Evolutionary conservation across 2,797 vertebrate species (phyloP).

Genomic region (Sternarchorhynchus goeldii): DNA sequence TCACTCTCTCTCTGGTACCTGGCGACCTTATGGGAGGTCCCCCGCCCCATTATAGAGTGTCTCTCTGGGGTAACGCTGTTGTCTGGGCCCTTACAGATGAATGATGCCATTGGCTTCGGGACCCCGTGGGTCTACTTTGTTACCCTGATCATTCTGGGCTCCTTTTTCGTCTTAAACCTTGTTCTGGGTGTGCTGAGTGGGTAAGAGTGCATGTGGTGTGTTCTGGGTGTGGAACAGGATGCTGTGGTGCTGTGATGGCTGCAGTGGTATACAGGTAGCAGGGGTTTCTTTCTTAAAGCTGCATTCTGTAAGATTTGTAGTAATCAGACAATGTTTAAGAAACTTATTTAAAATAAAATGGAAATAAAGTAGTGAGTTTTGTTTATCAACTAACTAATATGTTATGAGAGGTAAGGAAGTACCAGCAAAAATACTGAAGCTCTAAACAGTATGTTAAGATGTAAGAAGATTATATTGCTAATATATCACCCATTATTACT

Average conservation of each 20-base stretch:
- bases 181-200: conserved; percentile 99
- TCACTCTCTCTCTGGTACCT: too few relatives aligned
- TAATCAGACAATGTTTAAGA: background rate
- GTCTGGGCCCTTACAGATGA: conserved; percentile 83
- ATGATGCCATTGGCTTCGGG: conserved; percentile 94
- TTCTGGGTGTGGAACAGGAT: conserved; percentile 95
- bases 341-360: background rate
- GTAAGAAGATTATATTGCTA: too few relatives aligned
- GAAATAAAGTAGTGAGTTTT: too few relatives aligned
- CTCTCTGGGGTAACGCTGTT: conserved; percentile 57
- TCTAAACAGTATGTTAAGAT: too few relatives aligned
- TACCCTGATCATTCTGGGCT: conserved; percentile 98
- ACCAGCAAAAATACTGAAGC: too few relatives aligned
- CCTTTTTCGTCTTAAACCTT: conserved; percentile 99
- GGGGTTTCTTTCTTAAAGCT: background rate
- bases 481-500: too few relatives aligned
- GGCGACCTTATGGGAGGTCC: conserved; percentile 1
- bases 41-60: conserved; percentile 59
- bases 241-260: conserved; percentile 52
- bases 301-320: background rate
- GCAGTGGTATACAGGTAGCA: conserved; percentile 65
- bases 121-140: conserved; percentile 98
- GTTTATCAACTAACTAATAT: too few relatives aligned
- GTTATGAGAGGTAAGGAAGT: too few relatives aligned
- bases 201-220: conserved; percentile 83